Base-by-base conservation (phyloP, 2,797 vertebrate species). In the Hemitrygon akajei region DNA sequence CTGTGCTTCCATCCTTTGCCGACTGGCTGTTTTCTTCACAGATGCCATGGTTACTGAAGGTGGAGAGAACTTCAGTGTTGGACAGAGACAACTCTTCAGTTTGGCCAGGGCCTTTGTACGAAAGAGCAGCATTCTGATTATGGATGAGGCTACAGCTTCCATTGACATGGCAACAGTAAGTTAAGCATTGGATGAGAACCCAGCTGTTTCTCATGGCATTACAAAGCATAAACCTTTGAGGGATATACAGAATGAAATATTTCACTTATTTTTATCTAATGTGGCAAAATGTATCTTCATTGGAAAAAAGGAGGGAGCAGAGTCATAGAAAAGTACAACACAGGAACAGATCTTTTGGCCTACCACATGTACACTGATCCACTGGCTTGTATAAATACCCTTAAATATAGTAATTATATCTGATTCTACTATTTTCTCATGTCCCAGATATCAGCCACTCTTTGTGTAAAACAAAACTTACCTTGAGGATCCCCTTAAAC, bases 141-240 rank as follows among this genome's bases (percentile, higher is more conserved):
- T 99, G 99, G 99, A 99, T 0, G 99, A 99, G 94, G 99, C 99
- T 27, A 99, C 99, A 0, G 99, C 99, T 0, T 99, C 99, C 47
- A 99, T 99, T 30, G 99, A 99, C 96, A 99, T 99, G 98, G 99
- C 99, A 91, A 99, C 99, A 40, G 99, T 99, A 95, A 97, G 97
- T 95, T 94, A 1, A 10, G 20, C 79, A 34, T 80, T 6, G 7
- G 37, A 80, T 18, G 60, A 37, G 7, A 69, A 16, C 34, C 86
- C n/a, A 69, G 18, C 60, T 63, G 5, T 87, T 66, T 34, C 60
- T 69, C 0, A 60, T 7, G 22, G 14, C 30, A 66, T 34, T 47
- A 47, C 47, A 47, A 89, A 34, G n/a, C 30, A 12, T 34, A 34
- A 16, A 79, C n/a, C 11, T 79, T 79, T 79, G 76, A 34, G 16